Percentiles rank a stretch among this genome's conserved stretches.
Conservation (phyloP, 2,113 vertebrate genomes). For the Diadophis punctatus region DNA sequence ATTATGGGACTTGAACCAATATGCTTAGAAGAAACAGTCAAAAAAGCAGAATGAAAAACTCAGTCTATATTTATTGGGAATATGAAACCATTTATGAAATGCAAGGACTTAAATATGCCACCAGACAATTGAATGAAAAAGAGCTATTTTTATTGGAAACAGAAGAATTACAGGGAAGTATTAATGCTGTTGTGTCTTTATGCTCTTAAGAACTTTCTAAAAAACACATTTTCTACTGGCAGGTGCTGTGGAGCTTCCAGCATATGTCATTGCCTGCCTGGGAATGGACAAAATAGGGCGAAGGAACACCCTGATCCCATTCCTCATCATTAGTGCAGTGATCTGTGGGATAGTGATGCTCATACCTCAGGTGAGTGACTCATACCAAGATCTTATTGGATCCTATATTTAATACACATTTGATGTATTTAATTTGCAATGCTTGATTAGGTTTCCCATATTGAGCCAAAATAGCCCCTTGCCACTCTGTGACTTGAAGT, state of each 20-base stretch:
- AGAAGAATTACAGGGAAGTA: constrained; percentile 21
- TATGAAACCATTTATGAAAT: not conserved
- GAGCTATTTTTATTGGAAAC: constrained; percentile 2
- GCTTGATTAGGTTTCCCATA: not conserved
- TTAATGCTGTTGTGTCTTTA: constrained; percentile 20
- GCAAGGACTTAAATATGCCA: not conserved
- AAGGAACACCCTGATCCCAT: constrained; percentile 79
- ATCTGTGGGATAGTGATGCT: constrained; percentile 78
- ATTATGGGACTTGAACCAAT: not conserved
- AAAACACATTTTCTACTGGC: constrained; percentile 47
- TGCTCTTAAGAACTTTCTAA: not conserved
- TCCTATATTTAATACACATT: not conserved
- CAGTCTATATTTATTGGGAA: not conserved
- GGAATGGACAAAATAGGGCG: constrained; percentile 85
- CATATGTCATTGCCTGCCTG: constrained; percentile 81
- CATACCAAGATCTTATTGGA: not conserved
- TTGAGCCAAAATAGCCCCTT: not conserved
- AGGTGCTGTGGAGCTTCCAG: constrained; percentile 89
- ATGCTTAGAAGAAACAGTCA: not conserved
- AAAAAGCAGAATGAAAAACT: not conserved
- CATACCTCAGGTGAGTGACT: constrained; percentile 76
- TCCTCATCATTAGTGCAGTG: constrained; percentile 77
- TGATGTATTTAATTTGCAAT: not conserved
- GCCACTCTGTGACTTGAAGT: not conserved
- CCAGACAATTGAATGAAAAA: not conserved